These are phyloP conservation scores for Boloria euphrosyne DNA, from an alignment of 2,888 invertebrate species.

Conservation along the genomic window DNA sequence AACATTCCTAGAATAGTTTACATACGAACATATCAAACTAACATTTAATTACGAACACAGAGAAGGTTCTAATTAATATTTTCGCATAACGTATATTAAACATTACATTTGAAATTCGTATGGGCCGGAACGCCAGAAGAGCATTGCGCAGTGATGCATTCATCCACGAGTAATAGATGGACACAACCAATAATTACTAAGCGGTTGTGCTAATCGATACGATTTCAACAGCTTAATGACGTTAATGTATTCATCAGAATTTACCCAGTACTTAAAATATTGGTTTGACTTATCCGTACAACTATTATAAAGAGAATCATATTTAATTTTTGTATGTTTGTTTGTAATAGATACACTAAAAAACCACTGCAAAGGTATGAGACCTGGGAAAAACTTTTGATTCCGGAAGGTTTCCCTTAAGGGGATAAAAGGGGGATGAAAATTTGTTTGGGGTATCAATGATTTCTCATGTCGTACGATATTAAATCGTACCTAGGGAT, in stretches of 20 bases:
- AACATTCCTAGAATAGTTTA: background rate
- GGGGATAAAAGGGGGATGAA: no score
- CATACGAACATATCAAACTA: background rate
- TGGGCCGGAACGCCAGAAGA: slow-evolving; percentile 13
- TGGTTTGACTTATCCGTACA: no score
- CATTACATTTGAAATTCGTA: slow-evolving; percentile 22
- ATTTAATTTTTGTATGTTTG: no score
- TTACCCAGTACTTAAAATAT: background rate
- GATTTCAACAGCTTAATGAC: slow-evolving; percentile 23
- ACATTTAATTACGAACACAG: slow-evolving; percentile 12
- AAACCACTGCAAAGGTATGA: no score
- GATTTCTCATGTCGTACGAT: no score
- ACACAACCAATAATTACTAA: slow-evolving; percentile 38
- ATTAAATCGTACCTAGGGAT: no score
- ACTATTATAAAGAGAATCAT: no score
- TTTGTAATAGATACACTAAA: no score
- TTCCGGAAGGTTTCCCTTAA: no score
- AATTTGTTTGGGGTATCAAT: no score
- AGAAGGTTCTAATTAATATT: slow-evolving; percentile 6
- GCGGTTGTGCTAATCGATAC: slow-evolving; percentile 34
- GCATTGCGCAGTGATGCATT: slow-evolving; percentile 30
- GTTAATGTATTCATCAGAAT: slow-evolving; percentile 17
- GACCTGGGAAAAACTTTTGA: no score
- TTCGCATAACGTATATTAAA: slow-evolving; percentile 9
- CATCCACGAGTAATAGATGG: slow-evolving; percentile 29